phyloP scores from a whole-genome alignment of 2,113 vertebrate genomes.

The Aspiorhynchus laticeps region DNA sequence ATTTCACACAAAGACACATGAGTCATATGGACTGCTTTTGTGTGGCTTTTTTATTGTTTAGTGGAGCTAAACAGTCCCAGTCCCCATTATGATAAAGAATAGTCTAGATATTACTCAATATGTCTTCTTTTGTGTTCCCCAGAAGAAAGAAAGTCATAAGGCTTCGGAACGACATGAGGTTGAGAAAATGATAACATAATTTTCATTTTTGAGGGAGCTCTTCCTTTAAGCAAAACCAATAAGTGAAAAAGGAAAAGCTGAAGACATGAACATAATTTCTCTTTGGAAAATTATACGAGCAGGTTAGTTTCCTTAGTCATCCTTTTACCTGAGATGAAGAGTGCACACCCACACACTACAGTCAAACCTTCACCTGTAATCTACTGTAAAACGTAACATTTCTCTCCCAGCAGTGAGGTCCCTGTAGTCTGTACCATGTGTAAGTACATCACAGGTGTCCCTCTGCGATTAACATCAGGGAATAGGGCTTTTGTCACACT shows the following conservation, averaged over 20 bases:
- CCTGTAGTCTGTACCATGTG: background rate
- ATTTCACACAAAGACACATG: background rate
- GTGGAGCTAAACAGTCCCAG: background rate
- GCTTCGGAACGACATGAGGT: background rate
- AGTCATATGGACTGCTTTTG: background rate
- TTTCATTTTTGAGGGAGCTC: background rate
- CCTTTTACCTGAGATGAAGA: background rate
- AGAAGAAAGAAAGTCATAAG: background rate
- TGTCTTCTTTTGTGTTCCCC: constrained; percentile 6
- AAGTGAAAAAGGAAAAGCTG: background rate
- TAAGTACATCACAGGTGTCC: constrained; percentile 24
- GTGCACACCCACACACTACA: background rate
- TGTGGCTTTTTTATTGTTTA: background rate
- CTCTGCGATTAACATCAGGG: constrained; percentile 30
- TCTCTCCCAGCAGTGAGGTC: constrained; percentile 17
- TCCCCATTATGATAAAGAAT: background rate
- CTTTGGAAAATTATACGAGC: background rate
- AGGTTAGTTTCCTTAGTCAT: constrained; percentile 8
- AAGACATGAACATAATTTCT: background rate
- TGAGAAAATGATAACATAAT: background rate
- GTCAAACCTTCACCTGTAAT: background rate
- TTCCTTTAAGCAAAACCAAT: constrained; percentile 12
- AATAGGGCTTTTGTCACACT: constrained; percentile 38
- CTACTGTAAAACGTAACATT: background rate
- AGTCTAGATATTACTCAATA: background rate